Conservation (phyloP, 2,888 invertebrate genomes). For the Lysandra coridon region DNA sequence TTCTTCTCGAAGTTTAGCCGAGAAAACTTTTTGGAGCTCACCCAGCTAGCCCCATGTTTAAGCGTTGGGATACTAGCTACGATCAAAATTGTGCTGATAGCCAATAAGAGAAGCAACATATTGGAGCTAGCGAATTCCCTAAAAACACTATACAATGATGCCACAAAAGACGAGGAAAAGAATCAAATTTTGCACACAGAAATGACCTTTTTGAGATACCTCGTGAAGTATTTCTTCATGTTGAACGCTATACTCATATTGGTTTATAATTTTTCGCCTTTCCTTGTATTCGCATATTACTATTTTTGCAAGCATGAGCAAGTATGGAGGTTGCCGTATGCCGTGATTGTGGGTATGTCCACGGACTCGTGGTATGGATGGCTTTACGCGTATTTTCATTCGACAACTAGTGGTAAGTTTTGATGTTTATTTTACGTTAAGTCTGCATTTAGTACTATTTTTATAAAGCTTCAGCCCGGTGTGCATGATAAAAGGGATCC, state of each 20-base stretch:
- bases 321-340: constrained; percentile 55
- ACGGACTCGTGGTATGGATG: constrained; percentile 56
- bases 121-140: constrained; percentile 50
- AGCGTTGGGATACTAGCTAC: constrained; percentile 53
- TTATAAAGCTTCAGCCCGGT: background rate
- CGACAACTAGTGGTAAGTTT: constrained; percentile 55
- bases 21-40: constrained; percentile 58
- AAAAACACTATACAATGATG: constrained; percentile 47
- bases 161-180: constrained; percentile 48
- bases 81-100: constrained; percentile 51
- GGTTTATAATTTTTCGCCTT: constrained; percentile 62
- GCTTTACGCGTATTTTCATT: constrained; percentile 54
- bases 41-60: constrained; percentile 57
- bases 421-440: background rate
- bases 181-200: constrained; percentile 48
- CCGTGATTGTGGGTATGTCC: constrained; percentile 59
- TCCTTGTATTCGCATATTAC: constrained; percentile 52
- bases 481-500: too few species aligned
- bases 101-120: constrained; percentile 45
- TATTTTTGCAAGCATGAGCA: constrained; percentile 50
- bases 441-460: background rate
- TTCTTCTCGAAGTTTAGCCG: constrained; percentile 54
- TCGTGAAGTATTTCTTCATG: constrained; percentile 60
- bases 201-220: constrained; percentile 49
- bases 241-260: constrained; percentile 58